Evolutionary conservation across 2,888 invertebrate species (phyloP).

Genomic region (Hedya salicella): DNA sequence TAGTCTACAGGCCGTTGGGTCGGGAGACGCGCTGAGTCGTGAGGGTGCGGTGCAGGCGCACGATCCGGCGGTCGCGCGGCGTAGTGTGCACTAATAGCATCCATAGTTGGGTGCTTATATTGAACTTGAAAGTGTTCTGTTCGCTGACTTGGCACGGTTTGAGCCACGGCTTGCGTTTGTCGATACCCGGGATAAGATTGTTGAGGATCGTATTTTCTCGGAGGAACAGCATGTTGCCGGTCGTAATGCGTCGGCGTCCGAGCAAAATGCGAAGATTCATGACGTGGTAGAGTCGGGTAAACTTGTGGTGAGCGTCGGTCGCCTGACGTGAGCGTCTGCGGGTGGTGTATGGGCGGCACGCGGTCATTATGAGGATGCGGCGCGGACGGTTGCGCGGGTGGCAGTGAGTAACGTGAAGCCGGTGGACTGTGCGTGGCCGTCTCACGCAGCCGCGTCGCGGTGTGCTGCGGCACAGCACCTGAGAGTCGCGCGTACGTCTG

Average conservation of each 20-base stretch:
- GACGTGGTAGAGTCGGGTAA: conserved; percentile 66
- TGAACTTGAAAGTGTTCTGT: conserved; percentile 67
- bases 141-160: conserved; percentile 67
- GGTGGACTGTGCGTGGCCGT: conserved; percentile 67
- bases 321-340: conserved; percentile 59
- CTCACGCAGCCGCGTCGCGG: conserved; percentile 68
- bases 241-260: conserved; percentile 70
- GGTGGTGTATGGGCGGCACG: conserved; percentile 80
- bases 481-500: conserved; percentile 74
- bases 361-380: conserved; percentile 78
- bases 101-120: conserved; percentile 69
- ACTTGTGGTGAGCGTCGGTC: conserved; percentile 66
- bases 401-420: conserved; percentile 67
- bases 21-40: conserved; percentile 65
- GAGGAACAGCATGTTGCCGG: conserved; percentile 67
- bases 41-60: conserved; percentile 61
- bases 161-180: conserved; percentile 62
- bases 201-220: conserved; percentile 77
- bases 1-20: conserved; percentile 63
- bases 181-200: conserved; percentile 78
- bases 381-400: conserved; percentile 58
- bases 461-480: conserved; percentile 71
- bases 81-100: conserved; percentile 67
- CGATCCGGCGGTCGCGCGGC: conserved; percentile 67
- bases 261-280: conserved; percentile 69